phyloP scores from a whole-genome alignment of 2,888 invertebrate species.

The Ophraella communa region DNA sequence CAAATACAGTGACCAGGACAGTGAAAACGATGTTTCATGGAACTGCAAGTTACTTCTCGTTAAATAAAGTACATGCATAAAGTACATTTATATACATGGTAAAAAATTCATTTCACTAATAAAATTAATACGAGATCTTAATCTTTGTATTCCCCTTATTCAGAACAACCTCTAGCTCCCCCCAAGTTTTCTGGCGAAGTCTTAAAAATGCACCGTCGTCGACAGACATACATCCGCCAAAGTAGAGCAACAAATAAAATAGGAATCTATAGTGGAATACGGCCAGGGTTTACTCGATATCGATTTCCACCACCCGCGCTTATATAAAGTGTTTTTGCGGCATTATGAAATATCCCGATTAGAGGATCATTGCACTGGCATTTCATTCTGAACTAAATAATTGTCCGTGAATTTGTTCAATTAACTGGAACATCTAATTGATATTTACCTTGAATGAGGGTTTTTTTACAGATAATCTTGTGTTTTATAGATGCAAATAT shows the following conservation, averaged over 20 bases:
- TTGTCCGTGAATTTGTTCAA: no score
- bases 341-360: slow-evolving; percentile 27
- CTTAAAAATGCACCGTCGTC: slow-evolving; percentile 27
- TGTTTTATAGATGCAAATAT: no score
- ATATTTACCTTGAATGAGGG: no score
- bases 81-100: no score
- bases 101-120: no score
- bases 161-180: background rate
- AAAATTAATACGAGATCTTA: background rate
- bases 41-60: no score
- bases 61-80: no score
- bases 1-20: no score
- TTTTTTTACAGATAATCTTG: no score
- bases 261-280: slow-evolving; percentile 34
- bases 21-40: no score
- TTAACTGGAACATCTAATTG: background rate
- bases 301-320: slow-evolving; percentile 42
- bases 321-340: slow-evolving; percentile 28
- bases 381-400: background rate
- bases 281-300: slow-evolving; percentile 36
- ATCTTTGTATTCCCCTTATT: no score
- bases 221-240: slow-evolving; percentile 15
- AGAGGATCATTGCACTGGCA: no score
- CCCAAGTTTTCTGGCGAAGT: slow-evolving; percentile 9
- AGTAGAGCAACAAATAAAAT: slow-evolving; percentile 34